These are phyloP conservation scores for Dorcus parallelipipedus DNA, from an alignment of 2,888 invertebrate species.

Conservation along the genomic window DNA sequence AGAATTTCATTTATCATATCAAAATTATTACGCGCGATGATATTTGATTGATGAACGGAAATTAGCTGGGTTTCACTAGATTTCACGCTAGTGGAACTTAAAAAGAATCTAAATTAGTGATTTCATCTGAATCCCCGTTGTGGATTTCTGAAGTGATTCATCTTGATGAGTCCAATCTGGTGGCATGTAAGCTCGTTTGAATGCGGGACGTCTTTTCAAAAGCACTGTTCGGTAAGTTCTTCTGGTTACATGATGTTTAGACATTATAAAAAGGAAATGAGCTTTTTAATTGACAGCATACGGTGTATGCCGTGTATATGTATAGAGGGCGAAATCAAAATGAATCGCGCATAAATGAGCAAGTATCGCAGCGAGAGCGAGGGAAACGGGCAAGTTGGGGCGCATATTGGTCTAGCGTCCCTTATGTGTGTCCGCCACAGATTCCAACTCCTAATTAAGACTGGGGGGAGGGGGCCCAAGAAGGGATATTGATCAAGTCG, in stretches of 20 bases:
- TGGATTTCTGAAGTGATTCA: no score
- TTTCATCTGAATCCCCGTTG: no score
- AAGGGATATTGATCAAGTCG: conserved; percentile 51
- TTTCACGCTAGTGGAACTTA: no score
- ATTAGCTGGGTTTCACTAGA: no score
- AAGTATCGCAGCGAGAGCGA: conserved; percentile 23
- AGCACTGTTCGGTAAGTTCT: neutral
- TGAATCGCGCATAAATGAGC: conserved; percentile 39
- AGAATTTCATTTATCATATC: no score
- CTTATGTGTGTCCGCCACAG: conserved; percentile 74
- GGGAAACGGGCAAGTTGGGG: conserved; percentile 30
- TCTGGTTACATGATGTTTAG: neutral
- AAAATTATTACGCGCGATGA: no score
- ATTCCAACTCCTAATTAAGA: conserved; percentile 84
- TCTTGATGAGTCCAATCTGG: no score
- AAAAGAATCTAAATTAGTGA: no score
- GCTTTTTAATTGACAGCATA: conserved; percentile 19
- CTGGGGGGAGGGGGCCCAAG: conserved; percentile 57
- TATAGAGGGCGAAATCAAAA: conserved; percentile 29
- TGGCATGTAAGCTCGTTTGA: neutral
- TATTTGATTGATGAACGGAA: no score
- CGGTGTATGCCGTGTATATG: conserved; percentile 1
- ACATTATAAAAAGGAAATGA: conserved; percentile 15
- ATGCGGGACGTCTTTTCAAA: neutral
- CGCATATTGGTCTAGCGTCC: conserved; percentile 49